Percentiles rank a stretch among this genome's conserved stretches.
These are phyloP conservation scores for Heteromyza rotundicornis DNA, from an alignment of 2,888 invertebrate species.

Conservation along the genomic window DNA sequence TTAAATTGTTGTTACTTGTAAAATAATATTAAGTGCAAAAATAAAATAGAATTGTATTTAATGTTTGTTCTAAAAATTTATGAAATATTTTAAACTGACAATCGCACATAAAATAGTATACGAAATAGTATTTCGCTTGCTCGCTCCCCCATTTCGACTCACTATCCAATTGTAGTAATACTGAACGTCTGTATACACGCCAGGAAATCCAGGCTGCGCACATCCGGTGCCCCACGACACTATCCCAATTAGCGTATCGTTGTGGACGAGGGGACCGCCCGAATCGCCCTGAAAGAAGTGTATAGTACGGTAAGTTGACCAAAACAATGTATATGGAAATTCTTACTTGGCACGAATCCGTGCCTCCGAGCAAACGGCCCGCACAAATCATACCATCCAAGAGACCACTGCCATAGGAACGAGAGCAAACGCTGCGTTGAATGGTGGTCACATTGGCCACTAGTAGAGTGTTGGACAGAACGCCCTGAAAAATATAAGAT, in stretches of 20 bases:
- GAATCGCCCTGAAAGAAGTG: constrained; percentile 59
- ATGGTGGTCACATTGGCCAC: constrained; percentile 51
- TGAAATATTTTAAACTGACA: not conserved
- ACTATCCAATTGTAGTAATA: constrained; percentile 54
- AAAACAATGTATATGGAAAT: no score
- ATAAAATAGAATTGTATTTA: no score
- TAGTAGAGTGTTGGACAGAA: constrained; percentile 43
- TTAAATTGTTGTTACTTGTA: constrained; percentile 1
- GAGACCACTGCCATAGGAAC: constrained; percentile 39
- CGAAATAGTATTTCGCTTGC: not conserved
- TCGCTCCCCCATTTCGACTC: constrained; percentile 38
- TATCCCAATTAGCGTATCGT: constrained; percentile 49
- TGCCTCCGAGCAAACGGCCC: constrained; percentile 48
- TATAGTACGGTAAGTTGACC: no score
- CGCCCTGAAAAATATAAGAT: constrained; percentile 25
- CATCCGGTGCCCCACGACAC: constrained; percentile 58
- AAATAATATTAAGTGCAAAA: not conserved
- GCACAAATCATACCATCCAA: constrained; percentile 56
- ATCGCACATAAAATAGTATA: not conserved
- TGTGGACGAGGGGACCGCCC: constrained; percentile 53
- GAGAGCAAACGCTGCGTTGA: constrained; percentile 35
- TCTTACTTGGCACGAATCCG: constrained; percentile 56
- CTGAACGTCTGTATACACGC: constrained; percentile 52
- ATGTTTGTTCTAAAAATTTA: no score
- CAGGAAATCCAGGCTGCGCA: constrained; percentile 45